These are phyloP conservation scores for Ostrea denselamellosa DNA, from an alignment of 1,140 invertebrate genomes.

Conservation along the genomic window DNA sequence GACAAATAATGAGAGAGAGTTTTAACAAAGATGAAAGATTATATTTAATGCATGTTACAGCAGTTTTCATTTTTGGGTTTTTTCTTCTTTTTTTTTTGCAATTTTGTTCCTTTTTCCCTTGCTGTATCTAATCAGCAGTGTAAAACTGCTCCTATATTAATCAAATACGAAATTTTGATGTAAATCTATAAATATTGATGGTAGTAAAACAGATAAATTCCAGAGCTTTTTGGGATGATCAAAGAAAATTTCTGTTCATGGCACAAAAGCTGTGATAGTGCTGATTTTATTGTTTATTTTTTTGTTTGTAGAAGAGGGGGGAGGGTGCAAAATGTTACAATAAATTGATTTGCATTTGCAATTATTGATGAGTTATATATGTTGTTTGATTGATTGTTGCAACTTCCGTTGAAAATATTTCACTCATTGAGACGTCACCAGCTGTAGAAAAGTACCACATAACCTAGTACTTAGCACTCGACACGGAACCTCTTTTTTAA, in stretches of 20 bases:
- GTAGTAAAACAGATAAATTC: neutral
- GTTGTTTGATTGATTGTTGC: too few species aligned
- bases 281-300: constrained; percentile 37
- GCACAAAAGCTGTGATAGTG: constrained; percentile 24
- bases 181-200: neutral
- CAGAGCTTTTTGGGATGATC: neutral
- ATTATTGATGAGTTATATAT: constrained; percentile 16
- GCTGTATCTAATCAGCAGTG: constrained; percentile 23
- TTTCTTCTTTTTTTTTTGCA: neutral
- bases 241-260: constrained; percentile 7
- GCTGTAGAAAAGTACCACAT: too few species aligned
- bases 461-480: too few species aligned
- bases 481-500: too few species aligned
- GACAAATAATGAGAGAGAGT: constrained; percentile 30
- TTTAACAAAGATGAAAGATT: neutral
- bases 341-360: constrained; percentile 23
- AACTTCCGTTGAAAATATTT: too few species aligned
- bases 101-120: neutral
- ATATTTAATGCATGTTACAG: constrained; percentile 22
- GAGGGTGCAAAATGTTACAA: constrained; percentile 23
- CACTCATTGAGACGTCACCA: too few species aligned
- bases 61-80: neutral
- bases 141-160: neutral
- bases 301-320: neutral
- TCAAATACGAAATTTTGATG: neutral